Evolutionary conservation across 2,113 vertebrate genomes (phyloP), one percentile per base, ranked within the genome.

Genomic region (Vidua macroura): DNA sequence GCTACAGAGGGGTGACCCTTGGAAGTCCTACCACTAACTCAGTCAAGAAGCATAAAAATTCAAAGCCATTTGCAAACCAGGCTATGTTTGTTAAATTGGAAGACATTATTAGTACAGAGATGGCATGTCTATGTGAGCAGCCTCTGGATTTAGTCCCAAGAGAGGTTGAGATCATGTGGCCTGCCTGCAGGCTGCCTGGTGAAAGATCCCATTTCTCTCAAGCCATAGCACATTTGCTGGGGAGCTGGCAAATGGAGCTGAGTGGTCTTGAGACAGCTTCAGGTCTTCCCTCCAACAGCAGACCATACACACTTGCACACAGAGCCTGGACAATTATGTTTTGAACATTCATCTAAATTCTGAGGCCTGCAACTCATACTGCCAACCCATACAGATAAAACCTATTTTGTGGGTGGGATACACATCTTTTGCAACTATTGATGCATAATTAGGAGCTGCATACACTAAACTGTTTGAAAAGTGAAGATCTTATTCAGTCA

Each of bases 211-310:
- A 6, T 46, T 10, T 30, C 2, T 75, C 12, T 43, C 27, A 16
- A 21, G 14, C 21, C 43, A 39, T 4, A 1, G 2, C 5, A 43
- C 3, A 0, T 58, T 70, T 84, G 39, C 20, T 6, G 10, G 10
- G 35, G 64, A 44, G 18, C 10, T 78, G 46, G 23, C 60, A 11
- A 25, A 9, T 3, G 43, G 48, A 72, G 5, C 13, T 51, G 23
- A 55, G 33, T 25, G 25, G 4, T 84, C 33, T 43, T 21, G 27
- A 78, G 15, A 15, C 33, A 73, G 20, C 60, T 25, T 63, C 56
- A 41, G 48, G 13, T 37, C 31, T 70, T 46, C 56, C 60, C 43
- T 48, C 52, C 33, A 51, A n/a, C 33, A 51, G 37, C 20, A 78
- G 52, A 16, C 31, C 5, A 6, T 7, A 28, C 7, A 22, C 15